Base-by-base conservation (phyloP, 2,113 vertebrate species). In the Oplegnathus fasciatus region DNA sequence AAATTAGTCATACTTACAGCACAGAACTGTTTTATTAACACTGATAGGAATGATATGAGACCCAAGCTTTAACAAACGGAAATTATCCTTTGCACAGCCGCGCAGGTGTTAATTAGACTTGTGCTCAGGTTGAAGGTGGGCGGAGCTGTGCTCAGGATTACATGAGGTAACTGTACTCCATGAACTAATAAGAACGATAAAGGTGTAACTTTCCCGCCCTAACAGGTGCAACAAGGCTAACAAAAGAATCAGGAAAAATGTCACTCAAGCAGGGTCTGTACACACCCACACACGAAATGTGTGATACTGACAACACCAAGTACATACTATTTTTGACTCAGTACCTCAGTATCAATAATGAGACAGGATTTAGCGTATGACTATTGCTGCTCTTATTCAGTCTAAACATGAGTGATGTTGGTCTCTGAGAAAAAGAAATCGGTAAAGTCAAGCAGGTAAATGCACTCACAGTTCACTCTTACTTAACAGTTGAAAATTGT, bases 121-220 rank as follows among this genome's bases (percentile, higher is more conserved):
- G 5, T 32, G 67, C 28, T 71, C 32, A 37, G 20, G 32, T n/a
- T n/a, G n/a, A n/a, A n/a, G n/a, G n/a, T n/a, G n/a, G n/a, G n/a
- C n/a, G n/a, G n/a, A n/a, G n/a, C n/a, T n/a, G n/a, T n/a, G n/a
- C n/a, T n/a, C n/a, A n/a, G n/a, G n/a, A n/a, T n/a, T n/a, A 17
- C 69, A 71, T 37, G 20, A 71, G 32, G 20, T 71, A 50, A 71
- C 69, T 55, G 70, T 52, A 44, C 70, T 42, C 26, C 52, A 58
- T 22, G 37, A 7, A 6, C 28, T 18, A 28, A 60, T 13, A 73
- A 46, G 18, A 30, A 60, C 13, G 8, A 30, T 46, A 10, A 48
- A 48, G 37, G 32, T 52, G 22, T 20, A 52, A 52, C 46, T 40
- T 18, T n/a, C 13, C 14, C 22, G 37, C 42, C 22, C 22, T 50